phyloP scores from a whole-genome alignment of 1,140 invertebrate genomes.

The Radopholus similis region DNA sequence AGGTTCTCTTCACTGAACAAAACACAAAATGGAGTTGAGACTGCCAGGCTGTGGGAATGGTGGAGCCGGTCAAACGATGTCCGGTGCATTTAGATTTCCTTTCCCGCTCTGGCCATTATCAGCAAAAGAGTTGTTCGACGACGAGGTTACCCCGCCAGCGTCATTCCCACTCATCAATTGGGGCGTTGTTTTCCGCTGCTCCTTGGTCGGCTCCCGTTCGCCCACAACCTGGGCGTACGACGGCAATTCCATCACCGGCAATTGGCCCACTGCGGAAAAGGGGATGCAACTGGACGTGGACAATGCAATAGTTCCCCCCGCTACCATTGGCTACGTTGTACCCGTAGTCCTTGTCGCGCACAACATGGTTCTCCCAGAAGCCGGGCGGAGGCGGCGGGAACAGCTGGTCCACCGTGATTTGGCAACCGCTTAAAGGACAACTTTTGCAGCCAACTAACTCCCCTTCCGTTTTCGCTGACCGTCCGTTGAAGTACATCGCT shows the following conservation, averaged over 20 bases:
- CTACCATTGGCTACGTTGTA: not conserved
- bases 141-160: no score
- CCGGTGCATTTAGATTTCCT: no score
- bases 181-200: not conserved
- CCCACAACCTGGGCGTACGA: not conserved
- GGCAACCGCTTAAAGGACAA: not conserved
- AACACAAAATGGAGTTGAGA: no score
- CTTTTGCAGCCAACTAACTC: no score
- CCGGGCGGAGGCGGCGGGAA: not conserved
- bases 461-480: slow-evolving; percentile 7
- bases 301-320: no score
- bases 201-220: not conserved
- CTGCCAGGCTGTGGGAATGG: no score
- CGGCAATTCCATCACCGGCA: not conserved
- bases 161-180: no score
- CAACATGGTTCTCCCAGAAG: not conserved
- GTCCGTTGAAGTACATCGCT: slow-evolving; percentile 27
- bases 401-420: not conserved
- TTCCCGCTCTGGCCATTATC: no score
- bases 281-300: not conserved
- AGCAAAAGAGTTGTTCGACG: no score
- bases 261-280: not conserved
- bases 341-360: not conserved
- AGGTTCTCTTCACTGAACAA: no score
- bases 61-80: no score